Percentiles rank a stretch among this genome's conserved stretches.
Conservation (phyloP, 2,888 invertebrate genomes). For the Aromia moschata region DNA sequence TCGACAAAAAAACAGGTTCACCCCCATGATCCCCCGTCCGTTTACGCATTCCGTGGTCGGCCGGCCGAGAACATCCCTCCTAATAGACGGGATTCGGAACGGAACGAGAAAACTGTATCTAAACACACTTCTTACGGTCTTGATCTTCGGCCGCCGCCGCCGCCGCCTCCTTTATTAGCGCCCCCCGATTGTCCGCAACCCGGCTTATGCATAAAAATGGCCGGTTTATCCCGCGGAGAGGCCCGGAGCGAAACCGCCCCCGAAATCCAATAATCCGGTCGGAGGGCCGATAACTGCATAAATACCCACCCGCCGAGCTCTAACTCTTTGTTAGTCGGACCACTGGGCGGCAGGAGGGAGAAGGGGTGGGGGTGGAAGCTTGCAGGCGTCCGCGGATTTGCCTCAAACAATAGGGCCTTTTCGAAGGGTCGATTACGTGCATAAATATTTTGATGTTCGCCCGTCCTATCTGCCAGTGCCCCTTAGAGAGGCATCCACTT, state of each 20-base stretch:
- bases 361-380: too few species aligned
- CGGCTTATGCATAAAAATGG: slow-evolving; percentile 45
- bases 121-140: slow-evolving; percentile 17
- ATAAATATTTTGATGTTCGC: slow-evolving; percentile 19
- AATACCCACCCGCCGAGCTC: slow-evolving; percentile 22
- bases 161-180: slow-evolving; percentile 42
- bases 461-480: slow-evolving; percentile 31
- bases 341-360: too few species aligned
- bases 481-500: too few species aligned
- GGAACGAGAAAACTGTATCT: slow-evolving; percentile 10
- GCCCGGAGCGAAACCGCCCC: slow-evolving; percentile 25
- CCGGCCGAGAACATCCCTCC: neutral
- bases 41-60: neutral
- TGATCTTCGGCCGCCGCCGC: slow-evolving; percentile 36
- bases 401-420: too few species aligned
- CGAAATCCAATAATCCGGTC: slow-evolving; percentile 37
- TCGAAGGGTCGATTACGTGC: too few species aligned
- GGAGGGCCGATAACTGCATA: slow-evolving; percentile 38
- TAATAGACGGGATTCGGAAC: slow-evolving; percentile 1
- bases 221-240: slow-evolving; percentile 34
- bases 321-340: slow-evolving; percentile 25
- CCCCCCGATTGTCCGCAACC: slow-evolving; percentile 38
- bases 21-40: too few species aligned
- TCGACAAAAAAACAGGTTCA: too few species aligned
- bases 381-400: too few species aligned